Base-by-base conservation (phyloP, 2,797 vertebrate species). In the Pseudochirops cupreus region DNA sequence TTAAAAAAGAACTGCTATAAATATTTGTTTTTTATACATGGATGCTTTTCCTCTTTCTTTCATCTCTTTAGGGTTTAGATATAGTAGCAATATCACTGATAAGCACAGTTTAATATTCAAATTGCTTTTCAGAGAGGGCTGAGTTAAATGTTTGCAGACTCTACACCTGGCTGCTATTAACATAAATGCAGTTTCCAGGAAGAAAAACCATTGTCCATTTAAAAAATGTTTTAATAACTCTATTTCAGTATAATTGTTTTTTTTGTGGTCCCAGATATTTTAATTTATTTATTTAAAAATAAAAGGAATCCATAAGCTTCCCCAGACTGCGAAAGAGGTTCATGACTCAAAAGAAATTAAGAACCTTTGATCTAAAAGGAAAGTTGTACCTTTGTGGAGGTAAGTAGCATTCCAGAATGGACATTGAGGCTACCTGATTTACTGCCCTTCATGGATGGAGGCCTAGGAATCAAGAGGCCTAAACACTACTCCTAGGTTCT, bases 361-460 rank as follows among this genome's bases (percentile, higher is more conserved):
- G 62, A 74, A 39, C n/a, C 6, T 2, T 74, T 39, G n/a, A 39
- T 1, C n/a, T 5, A 46, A 62, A 90, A 89, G 91, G 90, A 94
- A 96, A 95, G 55, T 57, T 3, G 0, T 52, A 95, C 91, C 96
- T 97, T 96, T 96, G 96, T 96, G 74, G 93, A 94, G 91, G 94
- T 74, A 16, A 82, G 67, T 6, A 82, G 67, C n/a, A 82, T 82
- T 39, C 67, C 18, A 39, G n/a, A 33, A 82, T 6, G 16, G 16
- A 39, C 59, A 33, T 13, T 74, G n/a, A 97, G 95, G 93, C 94
- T 0, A 28, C 58, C 67, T 67, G 93, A 39, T 97, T 97, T 96
- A 57, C 97, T 95, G 82, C 56, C 90, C 92, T 95, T 91, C 92
- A 96, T 93, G 92, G 94, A 94, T 59, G 95, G 96, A 96, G 94